These are phyloP conservation scores for Trichonephila clavata DNA, from an alignment of 1,140 invertebrate genomes.

Conservation along the genomic window DNA sequence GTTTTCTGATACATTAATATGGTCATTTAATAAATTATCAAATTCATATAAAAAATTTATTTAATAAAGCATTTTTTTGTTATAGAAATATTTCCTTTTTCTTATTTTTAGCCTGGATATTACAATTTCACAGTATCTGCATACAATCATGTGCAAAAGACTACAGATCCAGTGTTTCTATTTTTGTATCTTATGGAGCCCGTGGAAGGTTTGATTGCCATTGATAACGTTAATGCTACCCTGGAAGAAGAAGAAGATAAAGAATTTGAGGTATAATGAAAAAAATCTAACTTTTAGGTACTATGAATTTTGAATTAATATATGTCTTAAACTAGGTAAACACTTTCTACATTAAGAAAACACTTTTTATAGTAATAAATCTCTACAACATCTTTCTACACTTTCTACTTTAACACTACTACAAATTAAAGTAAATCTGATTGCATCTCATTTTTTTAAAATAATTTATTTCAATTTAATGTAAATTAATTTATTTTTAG, in stretches of 20 bases:
- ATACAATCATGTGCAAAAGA: slow-evolving; percentile 79
- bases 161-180: slow-evolving; percentile 76
- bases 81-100: background rate
- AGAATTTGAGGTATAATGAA: slow-evolving; percentile 72
- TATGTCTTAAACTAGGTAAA: background rate
- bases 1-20: no score
- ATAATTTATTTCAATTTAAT: no score
- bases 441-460: no score
- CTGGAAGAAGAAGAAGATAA: slow-evolving; percentile 77
- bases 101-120: slow-evolving; percentile 76
- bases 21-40: no score
- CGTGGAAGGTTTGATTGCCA: slow-evolving; percentile 77
- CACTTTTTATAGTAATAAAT: no score
- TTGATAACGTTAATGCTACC: slow-evolving; percentile 77
- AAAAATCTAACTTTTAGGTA: background rate
- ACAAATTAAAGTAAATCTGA: no score
- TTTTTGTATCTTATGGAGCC: slow-evolving; percentile 78
- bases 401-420: no score
- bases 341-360: no score
- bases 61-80: background rate
- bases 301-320: background rate
- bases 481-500: no score
- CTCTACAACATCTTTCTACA: no score
- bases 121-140: slow-evolving; percentile 79
- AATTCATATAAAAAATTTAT: no score